Base-by-base conservation (phyloP, 2,888 invertebrate genomes). In the Dryomyza anilis region DNA sequence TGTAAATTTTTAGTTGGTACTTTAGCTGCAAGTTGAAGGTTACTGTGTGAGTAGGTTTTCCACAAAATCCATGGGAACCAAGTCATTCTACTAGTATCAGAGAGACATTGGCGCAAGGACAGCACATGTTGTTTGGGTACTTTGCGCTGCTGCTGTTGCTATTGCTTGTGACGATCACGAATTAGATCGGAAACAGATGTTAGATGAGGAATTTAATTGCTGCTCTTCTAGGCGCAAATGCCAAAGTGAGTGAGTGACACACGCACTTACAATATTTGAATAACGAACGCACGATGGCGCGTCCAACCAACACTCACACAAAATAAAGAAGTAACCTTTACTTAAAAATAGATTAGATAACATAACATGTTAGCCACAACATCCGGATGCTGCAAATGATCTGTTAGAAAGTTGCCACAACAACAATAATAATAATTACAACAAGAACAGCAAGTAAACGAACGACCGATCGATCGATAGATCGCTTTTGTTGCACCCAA, bases 31-130 rank as follows among this genome's bases (percentile, higher is more conserved):
- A 58, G 58, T 58, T 58, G 45, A 72, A 72, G 72, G 72, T 72
- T 69, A 72, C 69, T 72, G 70, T 72, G 72, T 72, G 71, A 72
- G 71, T 71, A 56, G 29, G 25, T 19, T 25, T 46, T 46, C 45
- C 16, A 27, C 58, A 21, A 23, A 16, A 43, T 25, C 45, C 58
- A 58, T 58, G 58, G 29, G 58, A 58, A 58, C 58, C 45, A n/a
- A 23, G 36, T n/a, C n/a, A n/a, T n/a, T n/a, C n/a, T n/a, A n/a
- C n/a, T n/a, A n/a, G n/a, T n/a, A n/a, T n/a, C n/a, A n/a, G n/a
- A n/a, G n/a, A n/a, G n/a, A n/a, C n/a, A 39, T 14, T 23, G 14
- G 56, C 45, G 46, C 57, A 27, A 25, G 45, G 58, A 57, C 43
- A 19, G 43, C 63, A 63, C 56, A 63, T 56, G 55, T 57, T 33